Evolutionary conservation across 1,140 invertebrate species (phyloP).

Genomic region (Hyposmocoma kahamanoa): DNA sequence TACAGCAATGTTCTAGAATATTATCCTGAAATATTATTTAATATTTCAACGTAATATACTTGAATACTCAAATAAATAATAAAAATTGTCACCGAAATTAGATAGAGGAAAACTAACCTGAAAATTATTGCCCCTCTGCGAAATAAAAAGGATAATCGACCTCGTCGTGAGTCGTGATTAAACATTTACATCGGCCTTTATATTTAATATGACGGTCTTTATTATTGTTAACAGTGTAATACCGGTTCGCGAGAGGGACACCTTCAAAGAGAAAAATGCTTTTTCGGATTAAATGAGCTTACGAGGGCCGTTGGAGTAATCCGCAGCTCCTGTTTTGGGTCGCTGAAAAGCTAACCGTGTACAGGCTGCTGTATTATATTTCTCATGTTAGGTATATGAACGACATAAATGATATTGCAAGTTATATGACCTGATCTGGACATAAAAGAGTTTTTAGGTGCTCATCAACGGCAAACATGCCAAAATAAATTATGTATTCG

Average conservation of each 20-base stretch:
- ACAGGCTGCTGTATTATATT: conserved; percentile 50
- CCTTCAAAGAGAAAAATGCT: conserved; percentile 23
- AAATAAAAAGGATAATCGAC: too few relatives aligned
- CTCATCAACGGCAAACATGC: too few relatives aligned
- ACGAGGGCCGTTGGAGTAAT: conserved; percentile 50
- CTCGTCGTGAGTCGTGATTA: too few relatives aligned
- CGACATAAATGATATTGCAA: too few relatives aligned
- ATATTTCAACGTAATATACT: too few relatives aligned
- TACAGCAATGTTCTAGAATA: too few relatives aligned
- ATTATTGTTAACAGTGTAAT: not conserved
- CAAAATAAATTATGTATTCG: too few relatives aligned
- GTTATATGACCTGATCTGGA: too few relatives aligned
- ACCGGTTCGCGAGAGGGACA: conserved; percentile 12
- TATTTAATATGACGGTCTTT: not conserved
- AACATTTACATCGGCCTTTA: not conserved
- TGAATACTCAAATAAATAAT: too few relatives aligned
- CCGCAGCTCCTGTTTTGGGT: conserved; percentile 53
- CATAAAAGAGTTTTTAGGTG: too few relatives aligned
- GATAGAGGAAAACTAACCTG: not conserved
- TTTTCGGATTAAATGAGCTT: conserved; percentile 23
- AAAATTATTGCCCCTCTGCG: not conserved
- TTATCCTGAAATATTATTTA: too few relatives aligned
- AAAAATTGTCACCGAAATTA: not conserved
- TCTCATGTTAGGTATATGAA: too few relatives aligned
- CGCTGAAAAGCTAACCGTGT: conserved; percentile 56